phyloP scores from a whole-genome alignment of 2,797 vertebrate genomes.

The Salmo trutta region DNA sequence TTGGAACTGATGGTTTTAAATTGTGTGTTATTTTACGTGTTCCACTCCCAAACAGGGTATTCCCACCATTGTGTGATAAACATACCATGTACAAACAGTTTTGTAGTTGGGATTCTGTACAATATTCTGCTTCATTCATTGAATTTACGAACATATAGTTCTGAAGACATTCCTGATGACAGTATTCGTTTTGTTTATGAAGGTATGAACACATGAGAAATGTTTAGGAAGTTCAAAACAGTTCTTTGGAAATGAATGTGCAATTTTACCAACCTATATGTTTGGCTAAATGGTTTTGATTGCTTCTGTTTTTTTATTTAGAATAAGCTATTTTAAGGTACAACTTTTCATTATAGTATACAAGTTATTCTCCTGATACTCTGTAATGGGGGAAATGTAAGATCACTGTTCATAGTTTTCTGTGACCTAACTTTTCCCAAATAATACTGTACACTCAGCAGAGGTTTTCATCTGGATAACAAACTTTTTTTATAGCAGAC shows the following conservation, averaged over 20 bases:
- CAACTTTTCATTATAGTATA: neutral
- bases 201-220: neutral
- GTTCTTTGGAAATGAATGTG: slow-evolving; percentile 32
- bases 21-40: neutral
- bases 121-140: neutral
- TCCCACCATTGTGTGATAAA: neutral
- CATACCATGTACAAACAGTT: neutral
- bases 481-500: neutral
- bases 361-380: neutral
- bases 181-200: neutral
- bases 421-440: too few relatives aligned
- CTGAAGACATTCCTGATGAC: neutral
- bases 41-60: slow-evolving; percentile 5
- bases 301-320: neutral
- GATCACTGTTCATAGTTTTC: neutral
- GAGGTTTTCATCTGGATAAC: neutral
- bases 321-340: neutral
- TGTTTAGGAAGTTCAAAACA: neutral
- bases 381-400: neutral
- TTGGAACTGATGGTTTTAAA: neutral
- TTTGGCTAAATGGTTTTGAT: neutral
- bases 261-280: slow-evolving; percentile 1
- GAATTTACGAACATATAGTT: neutral
- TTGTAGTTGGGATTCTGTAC: neutral
- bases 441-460: too few relatives aligned